Evolutionary conservation across 1,140 invertebrate genomes (phyloP), one percentile per base, ranked within the genome.

Genomic region (Oncopodura yosiiana): DNA sequence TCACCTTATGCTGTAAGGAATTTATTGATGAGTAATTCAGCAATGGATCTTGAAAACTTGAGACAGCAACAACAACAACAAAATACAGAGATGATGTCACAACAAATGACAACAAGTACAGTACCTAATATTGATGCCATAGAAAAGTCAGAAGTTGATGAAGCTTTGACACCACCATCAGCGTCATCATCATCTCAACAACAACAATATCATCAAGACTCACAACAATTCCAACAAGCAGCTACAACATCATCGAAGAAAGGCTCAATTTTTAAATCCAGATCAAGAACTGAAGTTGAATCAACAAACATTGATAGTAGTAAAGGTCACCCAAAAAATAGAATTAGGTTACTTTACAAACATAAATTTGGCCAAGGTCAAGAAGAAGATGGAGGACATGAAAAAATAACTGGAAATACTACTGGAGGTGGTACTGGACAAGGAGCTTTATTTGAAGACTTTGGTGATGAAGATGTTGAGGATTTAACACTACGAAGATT

Each of bases 221-320:
- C 42, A 23, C 29, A 24, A 9, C 19, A 34, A 39, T 9, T 21
- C 16, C 12, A 43, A 27, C 30, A 19, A 2, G 34, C 24, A 11
- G 78, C 78, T 1, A 80, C 82, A 53, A n/a, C n/a, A n/a, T n/a
- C n/a, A n/a, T n/a, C n/a, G n/a, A 88, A 86, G 66, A 88, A 90
- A 68, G 84, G 84, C 42, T 88, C 86, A 65, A 90, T 92, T 67
- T 92, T 92, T 66, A 91, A 92, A 67, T 88, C 85, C 66, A 78
- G 87, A 43, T 80, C 80, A 5, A 30, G 41, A 1, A 49, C 45
- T 2, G 21, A 30, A 11, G 58, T 49, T 41, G 37, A 44, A 37
- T 39, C 50, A 29, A 9, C 49, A 24, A 45, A 36, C 19, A 48
- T 46, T 5, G 53, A 50, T 12, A 50, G 49, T 45, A 26, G 12